phyloP scores from a whole-genome alignment of 2,888 invertebrate species.

The Lysandra coridon region DNA sequence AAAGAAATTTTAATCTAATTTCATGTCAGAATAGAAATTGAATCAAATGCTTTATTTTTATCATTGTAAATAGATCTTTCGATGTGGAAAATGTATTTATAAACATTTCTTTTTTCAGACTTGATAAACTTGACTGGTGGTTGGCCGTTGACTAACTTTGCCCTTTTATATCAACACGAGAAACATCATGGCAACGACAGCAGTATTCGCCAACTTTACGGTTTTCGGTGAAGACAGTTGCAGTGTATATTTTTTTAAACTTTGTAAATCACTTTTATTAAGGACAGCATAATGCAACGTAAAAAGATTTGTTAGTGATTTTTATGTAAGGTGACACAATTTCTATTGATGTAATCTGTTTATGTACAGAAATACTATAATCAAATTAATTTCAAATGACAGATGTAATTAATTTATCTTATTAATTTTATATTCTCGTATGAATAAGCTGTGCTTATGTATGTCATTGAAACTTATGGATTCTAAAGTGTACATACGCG shows the following conservation, averaged over 20 bases:
- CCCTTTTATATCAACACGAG: not conserved
- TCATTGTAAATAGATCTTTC: too few species aligned
- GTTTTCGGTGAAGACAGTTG: slow-evolving; percentile 54
- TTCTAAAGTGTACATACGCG: slow-evolving; percentile 46
- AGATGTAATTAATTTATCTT: slow-evolving; percentile 23
- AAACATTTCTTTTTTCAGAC: not conserved
- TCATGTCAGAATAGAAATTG: too few species aligned
- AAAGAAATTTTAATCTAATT: too few species aligned
- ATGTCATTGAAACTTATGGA: slow-evolving; percentile 46
- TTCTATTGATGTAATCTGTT: slow-evolving; percentile 4
- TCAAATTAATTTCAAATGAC: slow-evolving; percentile 17
- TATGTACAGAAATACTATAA: slow-evolving; percentile 14
- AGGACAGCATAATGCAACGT: slow-evolving; percentile 48
- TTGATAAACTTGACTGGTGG: not conserved
- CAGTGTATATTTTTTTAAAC: slow-evolving; percentile 77
- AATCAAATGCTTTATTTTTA: too few species aligned
- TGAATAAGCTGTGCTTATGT: slow-evolving; percentile 42
- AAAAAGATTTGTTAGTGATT: slow-evolving; percentile 32
- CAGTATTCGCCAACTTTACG: slow-evolving; percentile 35
- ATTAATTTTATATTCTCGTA: slow-evolving; percentile 20
- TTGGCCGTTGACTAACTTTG: not conserved
- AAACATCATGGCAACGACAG: slow-evolving; percentile 30
- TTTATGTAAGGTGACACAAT: slow-evolving; percentile 26
- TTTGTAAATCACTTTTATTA: slow-evolving; percentile 67
- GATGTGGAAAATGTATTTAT: not conserved